Evolutionary conservation across 2,888 invertebrate species (phyloP), one percentile per base, ranked within the genome.

Genomic region (Melieria picta): DNA sequence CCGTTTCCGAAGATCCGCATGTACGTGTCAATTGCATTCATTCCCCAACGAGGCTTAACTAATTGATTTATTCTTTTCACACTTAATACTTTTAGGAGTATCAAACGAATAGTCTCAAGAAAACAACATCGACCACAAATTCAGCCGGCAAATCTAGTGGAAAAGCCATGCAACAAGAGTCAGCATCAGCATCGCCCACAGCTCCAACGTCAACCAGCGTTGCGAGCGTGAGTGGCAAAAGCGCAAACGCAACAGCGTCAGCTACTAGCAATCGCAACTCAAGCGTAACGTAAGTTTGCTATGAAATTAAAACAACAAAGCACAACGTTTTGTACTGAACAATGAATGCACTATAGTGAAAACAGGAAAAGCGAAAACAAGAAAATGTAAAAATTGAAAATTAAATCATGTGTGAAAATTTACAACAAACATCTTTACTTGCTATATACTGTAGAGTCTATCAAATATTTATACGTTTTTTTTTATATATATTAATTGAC

Each of bases 1-100:
- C 95, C 78, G 96, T 97, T 88, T 94, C 94, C 89, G 97, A 97
- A 89, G 97, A 97, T 90, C 91, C 96, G 91, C 95, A 95, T 91
- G 87, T 86, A 83, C 79, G 82, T 74, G 74, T 74, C 74, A 45
- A 16, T 46, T 16, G 16, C 3, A 16, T 42, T 69, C 7, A 43
- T 55, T 61, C 47, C 55, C 16, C n/a, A 50, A 43, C 43, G 13
- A 42, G 10, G 30, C 42, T n/a, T 13, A 62, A 30, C 11, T 30
- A 47, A 57, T 57, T 77, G 82, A 80, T 83, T 81, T 79, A 79
- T 56, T 56, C 56, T 9, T 4, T 43, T 58, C 16, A 7, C 10
- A 30, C 42, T 55, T 11, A 80, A 64, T 73, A 73, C 72, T 77
- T 79, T 68, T 82, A 91, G 91, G 91, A 92, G 83, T 91, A 89